Evolutionary conservation across 2,113 vertebrate species (phyloP), one percentile per base, ranked within the genome.

Genomic region (Colius striatus): DNA sequence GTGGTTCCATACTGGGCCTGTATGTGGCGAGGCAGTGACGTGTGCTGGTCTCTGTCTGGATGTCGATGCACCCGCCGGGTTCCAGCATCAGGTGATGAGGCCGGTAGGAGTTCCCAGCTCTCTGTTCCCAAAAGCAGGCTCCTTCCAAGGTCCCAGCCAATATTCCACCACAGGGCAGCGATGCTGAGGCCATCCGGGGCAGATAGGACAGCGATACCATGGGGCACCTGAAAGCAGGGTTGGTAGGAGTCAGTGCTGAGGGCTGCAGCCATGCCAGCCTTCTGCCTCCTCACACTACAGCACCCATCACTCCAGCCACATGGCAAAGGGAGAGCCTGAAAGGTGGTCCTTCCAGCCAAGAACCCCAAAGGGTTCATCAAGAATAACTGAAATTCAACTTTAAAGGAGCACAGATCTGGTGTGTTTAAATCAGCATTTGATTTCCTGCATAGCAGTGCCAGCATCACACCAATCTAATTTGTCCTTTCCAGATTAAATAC

Each of bases 21-120:
- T 99, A 99, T 0, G 99, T 99, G 19, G 99, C 98, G 11, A 99
- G 98, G 95, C 99, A 99, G 97, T 99, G 99, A 10, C 99, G 97
- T 16, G 98, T 99, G 87, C 87, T 98, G 47, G 97, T 96, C 97
- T 99, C 99, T 9, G 98, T 98, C 58, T 99, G 99, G 67, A 99
- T 98, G 90, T 99, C 99, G 1, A 98, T 98, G 95, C 98, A 99
- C 76, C 98, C 98, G 1, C 98, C 98, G 0, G 98, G 89, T 87
- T 99, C 99, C 93, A 99, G 97, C 1, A 98, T 98, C 55, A 99
- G 97, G 34, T 98, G 19, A 29, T 99, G 99, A 2, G 99, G 99
- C 27, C 88, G 96, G 96, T 99, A 99, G 8, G 97, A 97, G 85
- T 95, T 97, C 47, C 94, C 98, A 29, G 93, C 96, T 65, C 98